phyloP scores from a whole-genome alignment of 2,113 vertebrate genomes.

The Scalopus aquaticus region DNA sequence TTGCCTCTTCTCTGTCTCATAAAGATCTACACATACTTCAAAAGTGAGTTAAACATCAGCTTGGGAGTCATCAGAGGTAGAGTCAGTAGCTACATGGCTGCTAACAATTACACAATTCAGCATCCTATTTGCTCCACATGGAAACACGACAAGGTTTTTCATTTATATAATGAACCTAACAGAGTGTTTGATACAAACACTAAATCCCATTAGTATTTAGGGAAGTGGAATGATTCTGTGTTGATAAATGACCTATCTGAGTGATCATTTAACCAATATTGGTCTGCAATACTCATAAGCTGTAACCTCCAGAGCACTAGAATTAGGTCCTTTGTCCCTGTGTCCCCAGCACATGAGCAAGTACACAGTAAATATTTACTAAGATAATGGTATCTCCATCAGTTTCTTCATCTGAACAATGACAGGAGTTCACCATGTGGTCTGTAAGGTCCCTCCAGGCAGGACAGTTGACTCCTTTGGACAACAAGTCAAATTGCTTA shows the following conservation, averaged over 20 bases:
- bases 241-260: not conserved
- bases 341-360: not conserved
- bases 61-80: not conserved
- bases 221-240: not conserved
- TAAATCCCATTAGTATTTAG: not conserved
- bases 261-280: not conserved
- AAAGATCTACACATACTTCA: not conserved
- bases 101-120: not conserved
- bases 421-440: not conserved
- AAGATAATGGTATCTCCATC: not conserved
- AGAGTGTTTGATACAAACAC: not conserved
- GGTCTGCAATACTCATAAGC: not conserved
- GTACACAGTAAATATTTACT: not conserved
- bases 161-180: not conserved
- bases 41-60: not conserved
- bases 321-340: not conserved
- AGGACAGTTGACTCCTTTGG: not conserved
- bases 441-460: not conserved
- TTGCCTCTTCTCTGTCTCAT: not conserved
- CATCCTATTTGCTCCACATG: not conserved
- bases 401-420: not conserved
- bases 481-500: not conserved
- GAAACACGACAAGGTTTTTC: not conserved
- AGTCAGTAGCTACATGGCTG: not conserved
- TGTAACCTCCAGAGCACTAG: not conserved